These are phyloP conservation scores for Limosa lapponica DNA, from an alignment of 2,797 vertebrate genomes.

Conservation along the genomic window DNA sequence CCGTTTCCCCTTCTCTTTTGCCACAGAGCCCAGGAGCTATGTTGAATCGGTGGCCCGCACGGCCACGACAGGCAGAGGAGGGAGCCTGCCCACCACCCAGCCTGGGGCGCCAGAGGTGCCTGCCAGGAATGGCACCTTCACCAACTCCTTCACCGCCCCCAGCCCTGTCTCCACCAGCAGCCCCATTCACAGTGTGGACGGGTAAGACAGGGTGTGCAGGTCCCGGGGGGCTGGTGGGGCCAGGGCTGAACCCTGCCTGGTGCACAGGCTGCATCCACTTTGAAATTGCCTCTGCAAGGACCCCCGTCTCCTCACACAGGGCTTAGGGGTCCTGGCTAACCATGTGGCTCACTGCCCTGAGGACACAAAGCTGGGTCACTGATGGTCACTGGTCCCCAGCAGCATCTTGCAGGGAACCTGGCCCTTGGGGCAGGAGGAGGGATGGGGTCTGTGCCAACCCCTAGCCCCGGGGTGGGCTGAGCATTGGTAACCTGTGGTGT, in stretches of 20 bases:
- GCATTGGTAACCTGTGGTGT: background rate
- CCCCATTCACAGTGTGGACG: conserved; percentile 86
- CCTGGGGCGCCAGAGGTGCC: conserved; percentile 70
- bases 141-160: conserved; percentile 79
- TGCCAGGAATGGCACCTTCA: conserved; percentile 76
- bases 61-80: conserved; percentile 73
- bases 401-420: background rate
- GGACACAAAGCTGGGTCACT: background rate
- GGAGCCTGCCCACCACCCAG: conserved; percentile 62
- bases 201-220: conserved; percentile 78
- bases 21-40: conserved; percentile 91
- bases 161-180: conserved; percentile 93
- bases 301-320: rapidly evolving
- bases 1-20: background rate
- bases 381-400: background rate
- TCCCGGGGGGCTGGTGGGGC: background rate
- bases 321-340: background rate
- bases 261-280: background rate
- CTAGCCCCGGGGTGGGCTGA: background rate
- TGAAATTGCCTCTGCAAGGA: background rate
- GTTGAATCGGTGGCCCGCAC: conserved; percentile 94
- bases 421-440: background rate
- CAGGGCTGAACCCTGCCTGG: background rate
- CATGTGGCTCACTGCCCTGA: background rate
- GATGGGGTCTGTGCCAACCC: background rate